Evolutionary conservation across 1,140 invertebrate genomes (phyloP).

Genomic region (Harpegnathos saltator): DNA sequence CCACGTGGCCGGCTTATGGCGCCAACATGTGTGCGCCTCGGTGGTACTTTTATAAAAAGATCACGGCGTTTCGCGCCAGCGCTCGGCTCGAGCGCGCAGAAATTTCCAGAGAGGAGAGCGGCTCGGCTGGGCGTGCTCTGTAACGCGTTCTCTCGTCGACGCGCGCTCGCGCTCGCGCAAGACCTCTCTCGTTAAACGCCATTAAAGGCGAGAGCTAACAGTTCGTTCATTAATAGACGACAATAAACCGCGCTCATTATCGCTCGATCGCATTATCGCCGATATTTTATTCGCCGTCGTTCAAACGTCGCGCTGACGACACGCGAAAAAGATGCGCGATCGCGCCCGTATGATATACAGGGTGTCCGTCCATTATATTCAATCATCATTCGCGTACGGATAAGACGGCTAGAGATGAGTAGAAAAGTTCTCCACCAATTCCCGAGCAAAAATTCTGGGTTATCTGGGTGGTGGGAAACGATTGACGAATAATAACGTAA

Average conservation of each 20-base stretch:
- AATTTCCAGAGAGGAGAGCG: constrained; percentile 38
- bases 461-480: too few relatives aligned
- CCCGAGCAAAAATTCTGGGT: too few relatives aligned
- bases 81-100: constrained; percentile 18
- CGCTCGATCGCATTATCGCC: too few relatives aligned
- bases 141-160: not conserved
- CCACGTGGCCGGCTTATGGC: constrained; percentile 58
- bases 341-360: too few relatives aligned
- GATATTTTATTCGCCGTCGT: too few relatives aligned
- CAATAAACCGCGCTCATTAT: constrained; percentile 31
- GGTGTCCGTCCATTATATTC: too few relatives aligned
- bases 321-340: too few relatives aligned
- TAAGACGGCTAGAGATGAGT: too few relatives aligned
- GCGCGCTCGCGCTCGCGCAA: not conserved
- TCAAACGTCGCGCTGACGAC: constrained; percentile 1
- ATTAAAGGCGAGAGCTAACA: constrained; percentile 29
- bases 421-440: too few relatives aligned
- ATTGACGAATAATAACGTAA: too few relatives aligned
- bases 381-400: too few relatives aligned
- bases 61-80: constrained; percentile 29
- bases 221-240: constrained; percentile 16
- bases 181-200: constrained; percentile 11
- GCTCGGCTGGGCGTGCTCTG: too few relatives aligned
- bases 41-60: constrained; percentile 64
- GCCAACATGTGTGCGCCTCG: constrained; percentile 60